These are phyloP conservation scores for Iphiclides podalirius DNA, from an alignment of 2,888 invertebrate genomes.

Conservation along the genomic window DNA sequence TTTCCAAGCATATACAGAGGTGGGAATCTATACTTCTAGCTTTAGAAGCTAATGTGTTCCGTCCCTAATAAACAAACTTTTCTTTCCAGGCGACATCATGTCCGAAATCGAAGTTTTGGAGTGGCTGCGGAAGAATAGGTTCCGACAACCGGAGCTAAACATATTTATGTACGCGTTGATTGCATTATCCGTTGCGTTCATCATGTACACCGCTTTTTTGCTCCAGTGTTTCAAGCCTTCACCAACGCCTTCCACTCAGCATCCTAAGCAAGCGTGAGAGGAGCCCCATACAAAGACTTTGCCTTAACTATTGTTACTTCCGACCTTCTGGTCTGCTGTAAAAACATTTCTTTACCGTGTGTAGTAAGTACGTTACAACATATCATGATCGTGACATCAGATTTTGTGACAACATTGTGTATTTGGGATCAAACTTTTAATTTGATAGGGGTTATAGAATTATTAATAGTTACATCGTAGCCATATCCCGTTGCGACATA, in stretches of 20 bases:
- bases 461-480: slow-evolving; percentile 13
- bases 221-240: slow-evolving; percentile 92
- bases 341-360: slow-evolving; percentile 7
- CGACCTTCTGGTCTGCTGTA: slow-evolving; percentile 15
- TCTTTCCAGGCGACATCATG: slow-evolving; percentile 86
- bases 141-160: slow-evolving; percentile 94
- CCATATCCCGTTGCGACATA: slow-evolving; percentile 18
- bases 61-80: background rate
- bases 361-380: background rate
- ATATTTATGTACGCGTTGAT: slow-evolving; percentile 96
- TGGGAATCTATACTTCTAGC: slow-evolving; percentile 44
- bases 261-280: slow-evolving; percentile 84
- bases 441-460: slow-evolving; percentile 33
- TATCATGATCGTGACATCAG: background rate
- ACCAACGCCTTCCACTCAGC: slow-evolving; percentile 80
- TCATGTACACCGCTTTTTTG: slow-evolving; percentile 94
- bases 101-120: slow-evolving; percentile 93
- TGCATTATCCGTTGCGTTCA: slow-evolving; percentile 91
- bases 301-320: slow-evolving; percentile 5
- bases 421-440: slow-evolving; percentile 70
- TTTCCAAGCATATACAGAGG: slow-evolving; percentile 97
- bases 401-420: slow-evolving; percentile 43
- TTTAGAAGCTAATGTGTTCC: background rate
- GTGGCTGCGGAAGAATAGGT: slow-evolving; percentile 95
- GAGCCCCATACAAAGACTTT: slow-evolving; percentile 21